phyloP scores from a whole-genome alignment of 2,888 invertebrate species.

The Oeneis ivallda region DNA sequence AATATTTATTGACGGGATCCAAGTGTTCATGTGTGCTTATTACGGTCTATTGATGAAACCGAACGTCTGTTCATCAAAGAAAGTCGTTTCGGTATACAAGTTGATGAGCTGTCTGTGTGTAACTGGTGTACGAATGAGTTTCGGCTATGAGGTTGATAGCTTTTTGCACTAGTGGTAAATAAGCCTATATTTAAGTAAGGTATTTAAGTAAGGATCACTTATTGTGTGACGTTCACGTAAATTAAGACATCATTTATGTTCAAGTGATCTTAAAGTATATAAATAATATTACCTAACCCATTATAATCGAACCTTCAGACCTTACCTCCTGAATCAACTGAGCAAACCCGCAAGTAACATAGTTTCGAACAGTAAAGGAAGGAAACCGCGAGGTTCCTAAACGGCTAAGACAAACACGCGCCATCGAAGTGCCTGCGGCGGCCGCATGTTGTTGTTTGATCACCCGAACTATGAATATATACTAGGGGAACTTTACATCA shows the following conservation, averaged over 20 bases:
- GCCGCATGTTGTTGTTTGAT: constrained; percentile 76
- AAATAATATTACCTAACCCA: not conserved
- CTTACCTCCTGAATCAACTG: constrained; percentile 12
- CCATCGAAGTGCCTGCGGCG: constrained; percentile 56
- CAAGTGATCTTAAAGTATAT: not conserved
- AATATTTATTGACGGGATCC: constrained; percentile 18
- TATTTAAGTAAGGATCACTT: no score
- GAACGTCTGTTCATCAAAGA: not conserved
- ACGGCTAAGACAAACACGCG: constrained; percentile 74
- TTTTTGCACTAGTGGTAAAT: no score
- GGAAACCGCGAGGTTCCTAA: constrained; percentile 64
- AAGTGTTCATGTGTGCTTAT: constrained; percentile 4
- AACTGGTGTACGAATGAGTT: no score
- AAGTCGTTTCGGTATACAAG: not conserved
- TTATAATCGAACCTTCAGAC: not conserved
- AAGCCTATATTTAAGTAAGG: no score
- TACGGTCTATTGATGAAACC: constrained; percentile 11
- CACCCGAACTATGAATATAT: constrained; percentile 60
- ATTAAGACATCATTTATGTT: no score
- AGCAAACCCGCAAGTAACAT: constrained; percentile 20
- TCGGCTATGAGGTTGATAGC: not conserved
- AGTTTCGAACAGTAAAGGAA: constrained; percentile 49
- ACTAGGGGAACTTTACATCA: constrained; percentile 21
- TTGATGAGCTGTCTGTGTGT: not conserved
- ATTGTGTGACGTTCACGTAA: not conserved